phyloP scores from a whole-genome alignment of 1,140 invertebrate genomes.

The Drosophila orosa region DNA sequence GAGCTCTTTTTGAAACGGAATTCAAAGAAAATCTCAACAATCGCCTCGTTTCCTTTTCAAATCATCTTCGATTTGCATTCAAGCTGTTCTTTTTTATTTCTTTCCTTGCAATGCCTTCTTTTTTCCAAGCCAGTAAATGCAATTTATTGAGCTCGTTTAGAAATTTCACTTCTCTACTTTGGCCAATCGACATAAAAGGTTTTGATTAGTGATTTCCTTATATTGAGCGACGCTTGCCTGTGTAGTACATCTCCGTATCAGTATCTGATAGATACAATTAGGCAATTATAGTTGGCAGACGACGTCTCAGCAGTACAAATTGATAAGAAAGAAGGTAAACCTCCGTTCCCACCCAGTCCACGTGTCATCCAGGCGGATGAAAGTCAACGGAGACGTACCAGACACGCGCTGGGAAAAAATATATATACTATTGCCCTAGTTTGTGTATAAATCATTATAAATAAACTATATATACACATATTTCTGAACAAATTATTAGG shows the following conservation, averaged over 20 bases:
- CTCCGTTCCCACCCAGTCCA: slow-evolving; percentile 7
- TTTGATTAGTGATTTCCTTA: slow-evolving; percentile 55
- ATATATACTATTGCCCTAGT: slow-evolving; percentile 7
- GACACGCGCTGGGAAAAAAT: slow-evolving; percentile 22
- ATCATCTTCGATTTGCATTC: slow-evolving; percentile 6
- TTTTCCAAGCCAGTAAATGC: neutral
- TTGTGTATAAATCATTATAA: slow-evolving; percentile 23
- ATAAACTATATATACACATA: slow-evolving; percentile 8
- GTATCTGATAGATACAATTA: slow-evolving; percentile 49
- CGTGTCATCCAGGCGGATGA: slow-evolving; percentile 15
- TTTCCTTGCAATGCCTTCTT: neutral
- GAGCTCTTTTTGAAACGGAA: neutral
- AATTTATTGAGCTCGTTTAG: slow-evolving; percentile 52
- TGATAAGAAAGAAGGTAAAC: slow-evolving; percentile 25
- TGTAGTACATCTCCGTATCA: slow-evolving; percentile 6
- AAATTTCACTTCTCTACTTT: slow-evolving; percentile 32
- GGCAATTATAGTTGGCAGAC: slow-evolving; percentile 25
- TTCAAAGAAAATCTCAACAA: slow-evolving; percentile 8
- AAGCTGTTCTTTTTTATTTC: neutral
- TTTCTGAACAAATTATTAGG: neutral
- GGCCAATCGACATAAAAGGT: slow-evolving; percentile 44
- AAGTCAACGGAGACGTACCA: slow-evolving; percentile 2
- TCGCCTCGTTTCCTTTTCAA: neutral
- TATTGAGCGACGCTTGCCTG: slow-evolving; percentile 10
- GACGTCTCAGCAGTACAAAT: slow-evolving; percentile 18